A percentile compares a stretch with the other conserved stretches of the same genome.
These are phyloP conservation scores for Macrosteles quadrilineatus DNA, from an alignment of 1,140 invertebrate species.

Conservation along the genomic window DNA sequence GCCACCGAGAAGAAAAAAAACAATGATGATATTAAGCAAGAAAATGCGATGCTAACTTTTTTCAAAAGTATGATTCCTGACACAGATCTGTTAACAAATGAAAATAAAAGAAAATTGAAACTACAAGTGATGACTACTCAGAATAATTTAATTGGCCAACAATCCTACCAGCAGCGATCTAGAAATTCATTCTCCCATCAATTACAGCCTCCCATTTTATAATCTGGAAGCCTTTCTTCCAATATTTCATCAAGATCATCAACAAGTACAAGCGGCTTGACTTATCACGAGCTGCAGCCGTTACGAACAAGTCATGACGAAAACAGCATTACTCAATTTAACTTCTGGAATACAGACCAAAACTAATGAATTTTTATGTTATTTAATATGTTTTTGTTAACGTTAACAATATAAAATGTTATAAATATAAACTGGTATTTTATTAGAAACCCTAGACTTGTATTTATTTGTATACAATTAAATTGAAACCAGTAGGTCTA, in stretches of 20 bases:
- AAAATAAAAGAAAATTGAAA: background rate
- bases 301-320: background rate
- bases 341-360: background rate
- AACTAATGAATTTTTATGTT: background rate
- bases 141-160: background rate
- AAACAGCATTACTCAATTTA: background rate
- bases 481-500: background rate
- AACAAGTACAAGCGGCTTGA: background rate
- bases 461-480: background rate
- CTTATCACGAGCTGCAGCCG: background rate
- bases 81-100: background rate
- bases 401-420: background rate
- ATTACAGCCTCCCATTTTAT: background rate
- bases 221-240: background rate
- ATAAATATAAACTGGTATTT: background rate
- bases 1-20: background rate
- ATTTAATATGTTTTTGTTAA: background rate
- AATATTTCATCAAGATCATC: background rate
- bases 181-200: background rate
- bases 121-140: background rate
- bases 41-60: background rate
- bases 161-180: background rate
- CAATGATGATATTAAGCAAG: background rate
- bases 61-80: slow-evolving; percentile 12
- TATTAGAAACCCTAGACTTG: background rate